Conservation (phyloP, 2,113 vertebrate species). For the Takifugu flavidus region DNA sequence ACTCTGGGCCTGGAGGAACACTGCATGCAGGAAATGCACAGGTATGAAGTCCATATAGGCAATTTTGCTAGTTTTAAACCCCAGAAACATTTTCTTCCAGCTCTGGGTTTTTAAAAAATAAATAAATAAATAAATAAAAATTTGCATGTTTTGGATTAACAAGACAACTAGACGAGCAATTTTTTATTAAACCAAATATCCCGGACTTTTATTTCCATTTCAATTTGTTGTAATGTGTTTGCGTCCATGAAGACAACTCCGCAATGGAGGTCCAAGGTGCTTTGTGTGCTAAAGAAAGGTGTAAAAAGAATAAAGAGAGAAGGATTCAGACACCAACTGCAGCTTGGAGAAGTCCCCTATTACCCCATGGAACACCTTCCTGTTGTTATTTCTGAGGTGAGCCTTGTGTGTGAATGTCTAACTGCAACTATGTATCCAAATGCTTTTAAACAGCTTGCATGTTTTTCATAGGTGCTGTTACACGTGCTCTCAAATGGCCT, state of each 20-base stretch:
- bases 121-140: too few species aligned
- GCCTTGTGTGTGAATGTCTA: background rate
- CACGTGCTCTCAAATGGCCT: slow-evolving; percentile 67
- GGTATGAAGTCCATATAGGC: background rate
- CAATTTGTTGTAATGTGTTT: slow-evolving; percentile 73
- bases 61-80: background rate
- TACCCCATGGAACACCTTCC: slow-evolving; percentile 77
- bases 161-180: background rate
- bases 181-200: slow-evolving; percentile 77
- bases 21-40: slow-evolving; percentile 64
- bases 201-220: slow-evolving; percentile 72
- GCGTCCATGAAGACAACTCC: slow-evolving; percentile 58
- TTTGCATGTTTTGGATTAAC: too few species aligned
- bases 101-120: too few species aligned
- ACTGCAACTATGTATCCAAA: background rate
- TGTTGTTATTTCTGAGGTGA: slow-evolving; percentile 75
- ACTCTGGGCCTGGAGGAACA: slow-evolving; percentile 74
- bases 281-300: slow-evolving; percentile 71
- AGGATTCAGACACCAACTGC: slow-evolving; percentile 58
- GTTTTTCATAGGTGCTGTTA: slow-evolving; percentile 57
- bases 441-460: background rate
- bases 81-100: background rate
- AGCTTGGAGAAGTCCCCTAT: slow-evolving; percentile 65
- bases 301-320: slow-evolving; percentile 44
- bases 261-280: slow-evolving; percentile 72